Evolutionary conservation across 1,140 invertebrate genomes (phyloP), one percentile per base, ranked within the genome.

Genomic region (Heliconius congener): DNA sequence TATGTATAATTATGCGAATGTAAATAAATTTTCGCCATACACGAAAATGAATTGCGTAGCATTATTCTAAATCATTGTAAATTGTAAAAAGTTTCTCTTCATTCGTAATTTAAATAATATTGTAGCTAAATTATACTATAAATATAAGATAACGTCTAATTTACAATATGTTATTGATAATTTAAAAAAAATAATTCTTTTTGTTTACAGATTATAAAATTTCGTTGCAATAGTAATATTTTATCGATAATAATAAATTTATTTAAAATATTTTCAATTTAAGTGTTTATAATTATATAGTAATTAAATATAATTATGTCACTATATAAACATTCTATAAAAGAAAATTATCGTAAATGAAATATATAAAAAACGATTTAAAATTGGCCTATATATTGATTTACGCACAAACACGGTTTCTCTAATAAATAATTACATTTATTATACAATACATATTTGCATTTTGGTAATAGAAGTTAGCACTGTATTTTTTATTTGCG

Each of bases 1-100:
- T 23, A 57, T 23, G 0, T 57, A 57, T 52, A 19, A 52, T 18
- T 57, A 55, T 76, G 79, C 74, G 79, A 80, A 39, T 79, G 78
- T 79, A 79, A 55, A 80, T 80, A 80, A 50, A 80, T 37, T 76
- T 74, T 82, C 77, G 77, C 82, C 82, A 72, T 70, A 76, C 11
- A 85, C 76, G 81, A 76, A 81, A 52, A 80, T 85, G 76, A 82
- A 87, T 89, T 87, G 89, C 91, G 90, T 94, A 94, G 89, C 86
- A 90, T 93, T 87, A 94, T 92, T 92, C 90, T 93, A 93, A 93
- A 94, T 84, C 72, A 81, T 85, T 92, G 92, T 93, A 93, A 91
- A 92, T 83, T 93, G 92, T 93, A 93, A 78, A 93, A 88, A 91
- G 79, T 76, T 66, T 72, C n/a, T 76, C 71, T 78, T 73, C 79